Evolutionary conservation across 2,113 vertebrate genomes (phyloP).

Genomic region (Macaca fascicularis): DNA sequence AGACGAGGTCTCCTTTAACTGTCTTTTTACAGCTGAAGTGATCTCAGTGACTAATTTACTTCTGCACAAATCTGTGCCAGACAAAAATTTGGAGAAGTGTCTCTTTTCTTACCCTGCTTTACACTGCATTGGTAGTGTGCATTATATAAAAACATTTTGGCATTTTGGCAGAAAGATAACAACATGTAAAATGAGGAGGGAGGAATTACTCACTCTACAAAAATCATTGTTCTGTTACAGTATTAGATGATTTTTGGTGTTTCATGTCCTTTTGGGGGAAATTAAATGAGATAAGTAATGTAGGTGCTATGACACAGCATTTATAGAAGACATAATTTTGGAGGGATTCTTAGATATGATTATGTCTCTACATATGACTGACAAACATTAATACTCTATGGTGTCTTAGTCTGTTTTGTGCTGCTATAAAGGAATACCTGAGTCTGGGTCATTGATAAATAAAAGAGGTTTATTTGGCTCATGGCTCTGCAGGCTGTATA

Average conservation of each 20-base stretch:
- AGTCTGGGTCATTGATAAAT: neutral
- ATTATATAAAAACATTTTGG: constrained; percentile 17
- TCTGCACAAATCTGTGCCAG: neutral
- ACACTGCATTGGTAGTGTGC: neutral
- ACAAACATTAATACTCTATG: neutral
- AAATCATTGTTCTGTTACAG: constrained; percentile 8
- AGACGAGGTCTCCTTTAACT: neutral
- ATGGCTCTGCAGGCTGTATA: neutral
- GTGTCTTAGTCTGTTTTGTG: neutral
- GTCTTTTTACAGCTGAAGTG: neutral
- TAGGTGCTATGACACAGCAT: neutral
- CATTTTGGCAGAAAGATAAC: constrained; percentile 11
- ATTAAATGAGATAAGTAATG: neutral
- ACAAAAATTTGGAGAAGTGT: neutral
- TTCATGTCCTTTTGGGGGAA: neutral
- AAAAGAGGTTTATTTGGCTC: neutral
- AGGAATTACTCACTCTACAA: neutral
- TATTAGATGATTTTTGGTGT: neutral
- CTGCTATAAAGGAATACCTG: neutral
- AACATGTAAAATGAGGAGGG: neutral
- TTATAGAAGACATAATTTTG: neutral
- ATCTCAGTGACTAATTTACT: neutral
- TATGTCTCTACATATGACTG: neutral
- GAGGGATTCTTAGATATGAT: neutral
- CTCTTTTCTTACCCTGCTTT: neutral